phyloP scores from a whole-genome alignment of 2,113 vertebrate genomes.

The Lepus americanus region DNA sequence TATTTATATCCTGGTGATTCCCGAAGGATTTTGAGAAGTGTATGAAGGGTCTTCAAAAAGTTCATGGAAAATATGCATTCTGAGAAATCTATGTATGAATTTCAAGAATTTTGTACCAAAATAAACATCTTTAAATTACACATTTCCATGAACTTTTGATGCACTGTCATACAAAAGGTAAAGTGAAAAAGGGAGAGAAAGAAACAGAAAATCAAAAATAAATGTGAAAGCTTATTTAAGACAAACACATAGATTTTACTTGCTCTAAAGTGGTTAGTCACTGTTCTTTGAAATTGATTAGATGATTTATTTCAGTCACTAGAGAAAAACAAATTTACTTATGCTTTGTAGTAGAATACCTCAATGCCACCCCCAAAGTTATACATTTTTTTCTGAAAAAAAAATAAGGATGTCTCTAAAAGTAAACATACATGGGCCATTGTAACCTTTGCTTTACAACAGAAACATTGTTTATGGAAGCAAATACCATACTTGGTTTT shows the following conservation, averaged over 20 bases:
- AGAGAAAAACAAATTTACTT: background rate
- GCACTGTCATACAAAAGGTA: background rate
- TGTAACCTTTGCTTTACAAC: slow-evolving; percentile 4
- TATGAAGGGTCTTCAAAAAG: too few relatives aligned
- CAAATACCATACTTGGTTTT: background rate
- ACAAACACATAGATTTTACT: background rate
- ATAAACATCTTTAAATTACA: too few relatives aligned
- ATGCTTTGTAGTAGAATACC: background rate
- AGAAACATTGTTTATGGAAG: background rate
- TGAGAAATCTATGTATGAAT: too few relatives aligned
- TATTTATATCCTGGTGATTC: background rate
- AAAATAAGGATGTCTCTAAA: background rate
- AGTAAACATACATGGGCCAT: background rate
- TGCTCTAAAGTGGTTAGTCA: background rate
- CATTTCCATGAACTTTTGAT: too few relatives aligned
- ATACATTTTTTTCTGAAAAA: background rate
- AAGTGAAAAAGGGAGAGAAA: background rate
- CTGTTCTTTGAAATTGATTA: background rate
- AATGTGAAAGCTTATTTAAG: background rate
- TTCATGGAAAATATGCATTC: too few relatives aligned
- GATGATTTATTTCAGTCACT: background rate
- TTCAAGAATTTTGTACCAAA: too few relatives aligned
- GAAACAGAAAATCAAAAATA: background rate
- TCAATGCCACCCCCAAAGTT: background rate
- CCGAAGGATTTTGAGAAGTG: background rate